These are phyloP conservation scores for Coelopa pilipes DNA, from an alignment of 2,888 invertebrate genomes.

Conservation along the genomic window DNA sequence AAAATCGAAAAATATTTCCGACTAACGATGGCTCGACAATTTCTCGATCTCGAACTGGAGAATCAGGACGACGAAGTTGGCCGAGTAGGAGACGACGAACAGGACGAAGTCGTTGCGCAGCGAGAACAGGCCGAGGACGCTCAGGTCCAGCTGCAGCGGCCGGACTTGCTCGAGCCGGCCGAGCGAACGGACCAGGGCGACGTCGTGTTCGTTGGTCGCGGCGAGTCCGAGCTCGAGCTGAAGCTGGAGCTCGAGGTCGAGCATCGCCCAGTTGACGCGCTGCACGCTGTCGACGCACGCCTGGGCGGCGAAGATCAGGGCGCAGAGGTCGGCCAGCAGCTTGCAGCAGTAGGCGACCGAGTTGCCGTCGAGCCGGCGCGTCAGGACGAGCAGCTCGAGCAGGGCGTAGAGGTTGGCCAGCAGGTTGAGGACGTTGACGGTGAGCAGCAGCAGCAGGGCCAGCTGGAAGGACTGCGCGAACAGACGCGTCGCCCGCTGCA, in stretches of 20 bases:
- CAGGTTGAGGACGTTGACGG: slow-evolving; percentile 55
- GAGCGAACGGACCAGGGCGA: background rate
- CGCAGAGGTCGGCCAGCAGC: slow-evolving; percentile 39
- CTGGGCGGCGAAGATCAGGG: slow-evolving; percentile 40
- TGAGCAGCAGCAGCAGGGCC: slow-evolving; percentile 54
- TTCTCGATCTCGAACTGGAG: slow-evolving; percentile 51
- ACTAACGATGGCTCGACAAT: background rate
- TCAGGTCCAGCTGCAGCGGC: slow-evolving; percentile 43
- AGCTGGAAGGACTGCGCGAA: slow-evolving; percentile 48
- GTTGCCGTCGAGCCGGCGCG: slow-evolving; percentile 19
- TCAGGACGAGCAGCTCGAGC: slow-evolving; percentile 47
- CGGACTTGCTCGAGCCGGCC: slow-evolving; percentile 1
- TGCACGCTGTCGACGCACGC: slow-evolving; percentile 16
- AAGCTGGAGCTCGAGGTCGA: background rate
- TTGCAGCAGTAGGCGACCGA: slow-evolving; percentile 37
- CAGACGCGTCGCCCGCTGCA: background rate
- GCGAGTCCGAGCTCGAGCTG: background rate
- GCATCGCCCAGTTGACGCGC: slow-evolving; percentile 12
- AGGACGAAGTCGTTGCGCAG: slow-evolving; percentile 58
- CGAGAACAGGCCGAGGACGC: slow-evolving; percentile 55
- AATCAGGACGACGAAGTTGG: slow-evolving; percentile 59
- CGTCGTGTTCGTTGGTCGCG: background rate
- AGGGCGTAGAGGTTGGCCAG: slow-evolving; percentile 60
- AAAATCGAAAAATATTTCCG: background rate
- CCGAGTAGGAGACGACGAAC: slow-evolving; percentile 56